Evolutionary conservation across 2,113 vertebrate genomes (phyloP).

Genomic region (Oreamnos americanus): DNA sequence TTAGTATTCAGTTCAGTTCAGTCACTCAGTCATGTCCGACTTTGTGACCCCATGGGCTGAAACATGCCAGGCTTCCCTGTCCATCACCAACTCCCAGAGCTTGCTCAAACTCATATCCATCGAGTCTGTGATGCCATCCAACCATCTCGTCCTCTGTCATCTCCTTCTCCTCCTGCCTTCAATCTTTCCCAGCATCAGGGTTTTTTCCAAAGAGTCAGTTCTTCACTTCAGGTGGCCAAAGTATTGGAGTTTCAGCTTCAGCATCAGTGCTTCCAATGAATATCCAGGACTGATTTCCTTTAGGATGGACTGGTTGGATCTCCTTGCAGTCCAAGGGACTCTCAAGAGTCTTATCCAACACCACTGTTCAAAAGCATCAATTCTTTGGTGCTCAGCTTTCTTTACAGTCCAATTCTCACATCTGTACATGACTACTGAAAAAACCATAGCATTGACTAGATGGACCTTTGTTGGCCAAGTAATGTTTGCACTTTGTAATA

Average conservation of each 20-base stretch:
- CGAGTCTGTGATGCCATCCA: neutral
- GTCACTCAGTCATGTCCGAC: rapidly evolving
- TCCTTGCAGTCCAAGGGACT: neutral
- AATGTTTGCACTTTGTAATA: neutral
- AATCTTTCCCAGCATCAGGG: neutral
- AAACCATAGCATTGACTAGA: neutral
- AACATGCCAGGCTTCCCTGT: neutral
- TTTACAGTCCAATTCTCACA: neutral
- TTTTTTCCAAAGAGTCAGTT: neutral
- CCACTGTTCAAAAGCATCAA: neutral
- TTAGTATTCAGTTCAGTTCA: neutral
- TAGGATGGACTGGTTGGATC: neutral
- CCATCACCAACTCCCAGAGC: neutral
- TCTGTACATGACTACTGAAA: neutral
- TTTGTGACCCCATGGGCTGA: neutral
- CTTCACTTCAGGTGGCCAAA: neutral
- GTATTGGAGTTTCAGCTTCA: neutral
- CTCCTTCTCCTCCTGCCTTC: neutral
- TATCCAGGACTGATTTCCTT: neutral
- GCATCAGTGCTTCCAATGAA: neutral
- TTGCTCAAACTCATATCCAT: neutral
- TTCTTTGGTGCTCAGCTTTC: neutral
- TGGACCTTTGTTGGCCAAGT: neutral
- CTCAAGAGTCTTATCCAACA: neutral
- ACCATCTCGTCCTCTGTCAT: neutral